Base-by-base conservation (phyloP, 2,888 invertebrate species). In the Dasypolia templi region DNA sequence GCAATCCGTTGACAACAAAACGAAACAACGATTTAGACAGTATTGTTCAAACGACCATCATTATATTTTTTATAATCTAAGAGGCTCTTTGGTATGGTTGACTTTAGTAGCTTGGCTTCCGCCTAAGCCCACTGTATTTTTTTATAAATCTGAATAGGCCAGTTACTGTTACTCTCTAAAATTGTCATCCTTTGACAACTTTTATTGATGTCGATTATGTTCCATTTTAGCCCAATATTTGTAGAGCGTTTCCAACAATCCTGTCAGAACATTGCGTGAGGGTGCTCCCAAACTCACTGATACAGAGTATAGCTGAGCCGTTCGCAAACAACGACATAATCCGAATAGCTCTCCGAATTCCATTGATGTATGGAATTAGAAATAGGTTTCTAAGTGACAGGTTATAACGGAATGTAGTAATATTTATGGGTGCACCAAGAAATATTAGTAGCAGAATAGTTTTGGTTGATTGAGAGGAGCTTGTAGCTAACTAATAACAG, bases 311-410 rank as follows among this genome's bases (percentile, higher is more conserved):
- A n/a, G 3, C n/a, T 32, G 51, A 66, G 61, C 56, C 39, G 22
- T 44, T 51, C 6, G 32, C 26, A 63, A 77, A 77, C 72, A 79
- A 42, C 32, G 39, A 32, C 6, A 53, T 63, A 71, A 58, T 46
- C 59, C 53, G 39, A 39, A 53, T 7, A 77, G 19, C 19, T 5
- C 6, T 22, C 7, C 65, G 17, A n/a, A n/a, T n/a, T n/a, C n/a
- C n/a, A n/a, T 46, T 58, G 58, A 58, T n/a, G 49, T n/a, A 46
- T n/a, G n/a, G n/a, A n/a, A n/a, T n/a, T n/a, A n/a, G n/a, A n/a
- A n/a, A n/a, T n/a, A n/a, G n/a, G n/a, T n/a, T n/a, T 70, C 14
- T 42, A 9, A 51, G 19, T 22, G 5, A 39, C 12, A 22, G 32
- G 12, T 46, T 62, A 7, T 7, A n/a, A n/a, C 4, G n/a, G n/a